Percentiles rank a stretch among this genome's conserved stretches.
phyloP scores from a whole-genome alignment of 2,113 vertebrate species.

The Cromileptes altivelis region DNA sequence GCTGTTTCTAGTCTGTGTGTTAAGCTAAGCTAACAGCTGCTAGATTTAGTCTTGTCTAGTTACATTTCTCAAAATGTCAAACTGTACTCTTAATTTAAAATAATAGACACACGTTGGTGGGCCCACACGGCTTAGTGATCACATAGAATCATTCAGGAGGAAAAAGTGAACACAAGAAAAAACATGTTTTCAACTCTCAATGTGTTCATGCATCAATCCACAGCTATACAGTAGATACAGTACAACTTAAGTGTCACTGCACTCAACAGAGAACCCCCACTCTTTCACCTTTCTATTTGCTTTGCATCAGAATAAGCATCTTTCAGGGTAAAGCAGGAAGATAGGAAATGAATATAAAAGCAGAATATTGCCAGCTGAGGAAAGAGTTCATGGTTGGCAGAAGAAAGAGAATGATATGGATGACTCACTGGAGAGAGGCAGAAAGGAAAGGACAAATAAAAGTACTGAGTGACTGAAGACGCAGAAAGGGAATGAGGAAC shows the following conservation, averaged over 20 bases:
- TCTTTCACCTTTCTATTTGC: not conserved
- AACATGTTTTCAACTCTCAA: not conserved
- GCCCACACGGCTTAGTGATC: not conserved
- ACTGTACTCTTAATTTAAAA: not conserved
- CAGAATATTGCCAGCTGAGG: not conserved
- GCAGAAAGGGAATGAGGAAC: conserved; percentile 18
- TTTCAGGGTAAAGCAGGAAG: not conserved
- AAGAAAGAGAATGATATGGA: not conserved
- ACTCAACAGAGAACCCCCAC: not conserved
- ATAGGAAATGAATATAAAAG: not conserved
- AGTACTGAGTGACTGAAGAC: not conserved
- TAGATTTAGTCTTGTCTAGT: too few relatives aligned
- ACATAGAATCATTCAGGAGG: not conserved
- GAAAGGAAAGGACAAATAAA: conserved; percentile 19
- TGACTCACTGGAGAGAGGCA: conserved; percentile 17
- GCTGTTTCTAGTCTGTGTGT: too few relatives aligned
- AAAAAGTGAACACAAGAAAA: not conserved
- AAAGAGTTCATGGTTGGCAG: not conserved
- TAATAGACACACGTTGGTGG: not conserved
- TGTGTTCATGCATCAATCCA: not conserved
- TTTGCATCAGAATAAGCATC: not conserved
- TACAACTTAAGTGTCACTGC: not conserved
- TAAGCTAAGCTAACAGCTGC: too few relatives aligned
- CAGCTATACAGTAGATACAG: not conserved
- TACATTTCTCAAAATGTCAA: too few relatives aligned